Conservation (phyloP, 2,797 vertebrate genomes). For the Diplodus puntazzo region DNA sequence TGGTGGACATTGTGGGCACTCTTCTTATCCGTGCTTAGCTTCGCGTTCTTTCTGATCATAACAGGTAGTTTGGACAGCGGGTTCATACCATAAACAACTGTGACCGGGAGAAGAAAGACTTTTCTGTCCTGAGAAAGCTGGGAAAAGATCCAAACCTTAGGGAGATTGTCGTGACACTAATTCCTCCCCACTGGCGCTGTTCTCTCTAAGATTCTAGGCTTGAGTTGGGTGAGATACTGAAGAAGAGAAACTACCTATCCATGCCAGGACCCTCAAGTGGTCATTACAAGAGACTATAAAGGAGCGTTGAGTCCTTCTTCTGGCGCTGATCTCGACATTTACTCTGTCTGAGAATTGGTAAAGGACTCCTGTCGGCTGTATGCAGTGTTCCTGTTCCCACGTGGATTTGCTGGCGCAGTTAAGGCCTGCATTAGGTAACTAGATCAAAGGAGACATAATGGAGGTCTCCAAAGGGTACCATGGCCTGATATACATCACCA, state of each 20-base stretch:
- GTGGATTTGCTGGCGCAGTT: conserved; percentile 73
- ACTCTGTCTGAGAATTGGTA: conserved; percentile 40
- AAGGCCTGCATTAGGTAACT: conserved; percentile 59
- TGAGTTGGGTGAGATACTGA: conserved; percentile 40
- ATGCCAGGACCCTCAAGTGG: conserved; percentile 59
- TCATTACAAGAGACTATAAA: conserved; percentile 46
- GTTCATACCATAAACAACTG: conserved; percentile 32
- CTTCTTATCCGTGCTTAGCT: conserved; percentile 44
- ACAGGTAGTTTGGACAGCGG: conserved; percentile 63
- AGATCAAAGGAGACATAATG: conserved; percentile 71
- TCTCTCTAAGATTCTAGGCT: conserved; percentile 38
- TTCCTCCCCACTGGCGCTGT: conserved; percentile 50
- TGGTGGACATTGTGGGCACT: conserved; percentile 38
- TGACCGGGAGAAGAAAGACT: conserved; percentile 48
- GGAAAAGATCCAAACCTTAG: conserved; percentile 56
- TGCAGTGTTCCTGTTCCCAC: conserved; percentile 56
- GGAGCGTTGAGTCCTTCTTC: conserved; percentile 36
- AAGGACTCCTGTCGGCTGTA: conserved; percentile 44
- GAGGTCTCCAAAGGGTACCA: conserved; percentile 44
- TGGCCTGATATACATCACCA: conserved; percentile 69
- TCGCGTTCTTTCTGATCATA: conserved; percentile 52
- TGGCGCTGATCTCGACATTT: conserved; percentile 39
- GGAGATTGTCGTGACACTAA: conserved; percentile 65
- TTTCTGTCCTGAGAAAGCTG: conserved; percentile 53
- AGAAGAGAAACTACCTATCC: conserved; percentile 30